Conservation (phyloP, 2,888 invertebrate species). For the Lepidonotus clava region DNA sequence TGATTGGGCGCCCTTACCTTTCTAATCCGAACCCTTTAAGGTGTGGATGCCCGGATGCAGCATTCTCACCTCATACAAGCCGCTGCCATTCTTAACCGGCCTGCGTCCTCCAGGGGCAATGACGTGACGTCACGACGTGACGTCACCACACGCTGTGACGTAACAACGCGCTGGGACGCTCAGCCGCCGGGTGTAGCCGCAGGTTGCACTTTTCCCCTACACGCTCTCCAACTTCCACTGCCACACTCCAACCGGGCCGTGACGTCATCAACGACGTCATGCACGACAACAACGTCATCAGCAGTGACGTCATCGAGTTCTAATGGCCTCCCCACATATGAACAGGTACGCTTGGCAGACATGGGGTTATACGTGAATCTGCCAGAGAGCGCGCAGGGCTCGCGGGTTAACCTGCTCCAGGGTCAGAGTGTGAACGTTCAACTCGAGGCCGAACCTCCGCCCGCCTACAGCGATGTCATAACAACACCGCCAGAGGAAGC, state of each 20-base stretch:
- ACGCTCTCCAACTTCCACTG: neutral
- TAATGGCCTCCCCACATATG: slow-evolving; percentile 14
- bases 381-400: neutral
- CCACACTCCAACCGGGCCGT: neutral
- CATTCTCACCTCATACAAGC: slow-evolving; percentile 30
- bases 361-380: neutral
- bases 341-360: neutral
- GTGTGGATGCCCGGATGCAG: slow-evolving; percentile 33
- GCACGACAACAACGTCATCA: neutral
- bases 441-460: neutral
- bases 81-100: slow-evolving; percentile 25
- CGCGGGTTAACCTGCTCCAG: slow-evolving; percentile 4
- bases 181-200: slow-evolving; percentile 12
- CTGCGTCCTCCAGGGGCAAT: neutral
- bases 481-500: neutral
- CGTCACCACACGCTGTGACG: neutral
- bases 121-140: neutral
- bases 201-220: neutral
- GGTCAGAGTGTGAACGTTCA: too few relatives aligned
- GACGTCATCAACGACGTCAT: neutral
- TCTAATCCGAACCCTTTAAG: neutral
- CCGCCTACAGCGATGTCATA: slow-evolving; percentile 20
- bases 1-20: too few relatives aligned
- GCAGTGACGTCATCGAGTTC: neutral
- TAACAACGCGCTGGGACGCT: slow-evolving; percentile 15